Evolutionary conservation across 2,888 invertebrate species (phyloP).

Genomic region (Sesia apiformis): DNA sequence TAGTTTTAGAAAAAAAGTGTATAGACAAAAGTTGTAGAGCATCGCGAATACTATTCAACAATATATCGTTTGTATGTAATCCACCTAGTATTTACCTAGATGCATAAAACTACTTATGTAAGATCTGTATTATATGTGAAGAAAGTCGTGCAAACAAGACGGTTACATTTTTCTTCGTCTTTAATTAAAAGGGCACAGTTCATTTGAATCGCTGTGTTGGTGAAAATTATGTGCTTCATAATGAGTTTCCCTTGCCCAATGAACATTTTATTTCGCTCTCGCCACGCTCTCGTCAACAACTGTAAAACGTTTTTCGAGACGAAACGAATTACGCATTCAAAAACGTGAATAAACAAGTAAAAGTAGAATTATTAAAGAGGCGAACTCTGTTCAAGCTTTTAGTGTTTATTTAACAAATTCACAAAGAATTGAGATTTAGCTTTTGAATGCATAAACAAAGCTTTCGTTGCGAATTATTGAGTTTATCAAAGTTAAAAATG

Average conservation of each 20-base stretch:
- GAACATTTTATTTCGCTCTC: conserved; percentile 3
- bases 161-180: conserved; percentile 4
- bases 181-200: conserved; percentile 10
- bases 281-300: too few species aligned
- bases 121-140: not conserved
- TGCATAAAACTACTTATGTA: too few species aligned
- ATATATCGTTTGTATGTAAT: not conserved
- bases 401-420: not conserved
- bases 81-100: not conserved
- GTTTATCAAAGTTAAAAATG: too few species aligned
- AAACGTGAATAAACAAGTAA: not conserved
- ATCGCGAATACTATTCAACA: too few species aligned
- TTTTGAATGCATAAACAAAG: not conserved
- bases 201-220: not conserved
- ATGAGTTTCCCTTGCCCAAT: conserved; percentile 8
- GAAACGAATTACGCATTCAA: not conserved
- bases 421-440: not conserved
- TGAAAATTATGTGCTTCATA: conserved; percentile 8
- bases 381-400: not conserved
- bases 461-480: too few species aligned
- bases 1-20: too few species aligned
- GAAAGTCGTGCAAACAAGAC: not conserved
- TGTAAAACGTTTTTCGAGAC: not conserved
- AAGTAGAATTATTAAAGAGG: not conserved
- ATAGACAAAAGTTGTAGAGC: too few species aligned